Evolutionary conservation across 2,113 vertebrate genomes (phyloP).

Genomic region (Malurus alboscapulatus): DNA sequence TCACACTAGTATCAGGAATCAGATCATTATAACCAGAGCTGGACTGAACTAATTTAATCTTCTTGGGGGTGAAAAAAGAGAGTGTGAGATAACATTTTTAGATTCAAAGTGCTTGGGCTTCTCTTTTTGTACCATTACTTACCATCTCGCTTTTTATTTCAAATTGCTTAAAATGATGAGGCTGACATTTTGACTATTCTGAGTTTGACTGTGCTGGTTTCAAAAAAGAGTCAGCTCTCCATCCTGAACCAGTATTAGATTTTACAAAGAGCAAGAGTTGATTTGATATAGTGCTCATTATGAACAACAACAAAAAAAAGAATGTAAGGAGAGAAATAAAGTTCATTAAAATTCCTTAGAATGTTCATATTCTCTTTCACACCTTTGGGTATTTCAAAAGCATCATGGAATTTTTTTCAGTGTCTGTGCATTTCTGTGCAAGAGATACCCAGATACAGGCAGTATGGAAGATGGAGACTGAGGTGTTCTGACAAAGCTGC

Average conservation of each 20-base stretch:
- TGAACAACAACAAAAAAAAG: background rate
- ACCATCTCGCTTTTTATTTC: background rate
- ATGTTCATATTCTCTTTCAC: background rate
- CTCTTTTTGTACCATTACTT: background rate
- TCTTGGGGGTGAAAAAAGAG: background rate
- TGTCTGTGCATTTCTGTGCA: background rate
- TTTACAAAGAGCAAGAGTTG: background rate
- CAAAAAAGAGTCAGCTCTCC: background rate
- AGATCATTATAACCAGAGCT: slow-evolving; percentile 54
- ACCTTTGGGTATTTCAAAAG: background rate
- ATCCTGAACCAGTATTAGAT: background rate
- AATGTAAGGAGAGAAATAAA: background rate
- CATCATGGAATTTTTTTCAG: background rate
- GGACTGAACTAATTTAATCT: slow-evolving; percentile 54
- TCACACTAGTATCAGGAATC: slow-evolving; percentile 57
- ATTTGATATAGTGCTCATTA: background rate
- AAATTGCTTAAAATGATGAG: background rate
- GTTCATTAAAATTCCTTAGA: background rate
- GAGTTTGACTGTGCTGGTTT: background rate
- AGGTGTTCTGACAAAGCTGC: background rate
- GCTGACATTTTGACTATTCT: background rate
- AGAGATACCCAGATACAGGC: background rate
- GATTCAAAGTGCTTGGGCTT: background rate
- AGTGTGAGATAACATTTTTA: background rate
- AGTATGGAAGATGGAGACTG: background rate